Conservation (phyloP, 2,113 vertebrate species). For the Verasper variegatus region DNA sequence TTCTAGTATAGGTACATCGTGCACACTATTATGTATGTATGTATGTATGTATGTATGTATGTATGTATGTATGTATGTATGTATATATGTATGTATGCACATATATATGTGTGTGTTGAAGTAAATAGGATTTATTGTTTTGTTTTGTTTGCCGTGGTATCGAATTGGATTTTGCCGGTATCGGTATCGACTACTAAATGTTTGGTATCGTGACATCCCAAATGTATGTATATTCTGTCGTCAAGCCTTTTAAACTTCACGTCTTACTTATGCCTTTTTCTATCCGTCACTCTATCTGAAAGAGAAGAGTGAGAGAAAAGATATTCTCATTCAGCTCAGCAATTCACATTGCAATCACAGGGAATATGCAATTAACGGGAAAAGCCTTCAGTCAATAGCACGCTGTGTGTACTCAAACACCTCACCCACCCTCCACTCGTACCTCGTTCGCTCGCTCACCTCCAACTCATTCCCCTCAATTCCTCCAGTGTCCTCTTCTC, state of each 20-base stretch:
- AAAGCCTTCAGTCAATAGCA: constrained; percentile 69
- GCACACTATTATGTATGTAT: too few species aligned
- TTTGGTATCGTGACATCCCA: too few species aligned
- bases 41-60: too few species aligned
- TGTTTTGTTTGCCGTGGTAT: too few species aligned
- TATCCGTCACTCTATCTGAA: background rate
- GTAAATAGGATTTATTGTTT: too few species aligned
- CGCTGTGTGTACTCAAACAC: constrained; percentile 51
- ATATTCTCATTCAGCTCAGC: constrained; percentile 62
- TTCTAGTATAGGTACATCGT: too few species aligned
- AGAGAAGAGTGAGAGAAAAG: constrained; percentile 14
- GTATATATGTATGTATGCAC: too few species aligned
- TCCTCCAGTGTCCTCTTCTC: constrained; percentile 54
- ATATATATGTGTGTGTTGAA: too few species aligned
- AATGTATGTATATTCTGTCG: too few species aligned
- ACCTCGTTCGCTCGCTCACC: constrained; percentile 7
- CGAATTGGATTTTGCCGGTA: too few species aligned
- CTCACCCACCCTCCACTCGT: constrained; percentile 42
- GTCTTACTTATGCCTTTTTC: constrained; percentile 5
- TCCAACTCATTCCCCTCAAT: constrained; percentile 35
- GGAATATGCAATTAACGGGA: constrained; percentile 70
- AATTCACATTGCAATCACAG: constrained; percentile 60
- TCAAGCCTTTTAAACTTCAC: background rate
- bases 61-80: too few species aligned
- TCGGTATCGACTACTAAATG: too few species aligned